These are phyloP conservation scores for Yasuhikotakia modesta DNA, from an alignment of 2,797 vertebrate genomes.

Conservation along the genomic window DNA sequence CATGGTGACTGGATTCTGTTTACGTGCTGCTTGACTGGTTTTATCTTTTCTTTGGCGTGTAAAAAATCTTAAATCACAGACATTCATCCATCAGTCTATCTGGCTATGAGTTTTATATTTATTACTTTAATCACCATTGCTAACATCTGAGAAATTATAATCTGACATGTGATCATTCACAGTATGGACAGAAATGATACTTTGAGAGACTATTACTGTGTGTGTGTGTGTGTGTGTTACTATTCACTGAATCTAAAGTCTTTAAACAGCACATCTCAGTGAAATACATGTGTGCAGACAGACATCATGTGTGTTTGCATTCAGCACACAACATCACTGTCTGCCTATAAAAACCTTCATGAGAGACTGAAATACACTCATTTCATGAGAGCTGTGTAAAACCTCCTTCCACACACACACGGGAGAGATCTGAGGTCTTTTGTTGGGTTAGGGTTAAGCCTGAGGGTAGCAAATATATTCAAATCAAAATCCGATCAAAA, in stretches of 20 bases:
- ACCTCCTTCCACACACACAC: background rate
- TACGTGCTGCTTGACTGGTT: slow-evolving; percentile 11
- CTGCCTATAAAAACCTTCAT: slow-evolving; percentile 10
- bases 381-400: slow-evolving; percentile 37
- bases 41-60: slow-evolving; percentile 10
- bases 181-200: too few species aligned
- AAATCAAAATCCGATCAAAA: background rate
- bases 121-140: too few species aligned
- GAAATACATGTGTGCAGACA: background rate
- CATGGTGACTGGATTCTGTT: slow-evolving; percentile 1
- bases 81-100: too few species aligned
- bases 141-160: too few species aligned
- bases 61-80: background rate
- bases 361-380: slow-evolving; percentile 31
- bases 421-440: background rate
- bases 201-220: too few species aligned
- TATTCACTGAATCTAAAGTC: background rate
- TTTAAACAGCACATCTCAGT: background rate
- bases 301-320: background rate
- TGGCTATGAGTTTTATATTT: too few species aligned
- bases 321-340: slow-evolving; percentile 1
- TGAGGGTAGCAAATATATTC: slow-evolving; percentile 23
- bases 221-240: background rate
- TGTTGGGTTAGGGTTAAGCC: slow-evolving; percentile 48
- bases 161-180: too few species aligned